Conservation (phyloP, 2,888 invertebrate genomes). For the Morpho achilles region DNA sequence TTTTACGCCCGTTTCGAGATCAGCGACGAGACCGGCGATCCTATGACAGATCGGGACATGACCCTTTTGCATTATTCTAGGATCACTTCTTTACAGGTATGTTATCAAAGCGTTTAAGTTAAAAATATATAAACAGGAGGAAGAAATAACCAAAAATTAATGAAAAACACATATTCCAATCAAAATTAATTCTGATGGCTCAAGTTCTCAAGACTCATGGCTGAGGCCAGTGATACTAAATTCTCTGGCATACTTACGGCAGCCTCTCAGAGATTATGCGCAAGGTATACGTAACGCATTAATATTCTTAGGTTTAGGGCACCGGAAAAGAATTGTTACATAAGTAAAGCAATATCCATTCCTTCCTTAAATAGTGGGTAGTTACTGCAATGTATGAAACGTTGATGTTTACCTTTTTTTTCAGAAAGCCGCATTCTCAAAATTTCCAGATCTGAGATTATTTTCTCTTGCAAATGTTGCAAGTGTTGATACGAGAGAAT, state of each 20-base stretch:
- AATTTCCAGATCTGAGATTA: slow-evolving; percentile 90
- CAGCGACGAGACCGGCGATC: slow-evolving; percentile 96
- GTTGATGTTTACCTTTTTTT: slow-evolving; percentile 24
- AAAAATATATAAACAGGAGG: background rate
- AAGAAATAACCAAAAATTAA: too few relatives aligned
- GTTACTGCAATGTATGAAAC: background rate
- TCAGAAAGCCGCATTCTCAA: slow-evolving; percentile 95
- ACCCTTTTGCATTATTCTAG: slow-evolving; percentile 95
- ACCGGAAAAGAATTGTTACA: too few relatives aligned
- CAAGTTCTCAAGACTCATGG: too few relatives aligned
- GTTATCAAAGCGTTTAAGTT: background rate
- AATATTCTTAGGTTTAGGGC: too few relatives aligned
- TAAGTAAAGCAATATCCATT: too few relatives aligned
- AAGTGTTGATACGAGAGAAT: slow-evolving; percentile 93
- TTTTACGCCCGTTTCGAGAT: slow-evolving; percentile 99
- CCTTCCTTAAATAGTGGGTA: too few relatives aligned
- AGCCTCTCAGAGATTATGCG: too few relatives aligned
- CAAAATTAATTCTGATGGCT: too few relatives aligned
- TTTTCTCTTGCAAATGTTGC: slow-evolving; percentile 97
- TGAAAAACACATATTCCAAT: too few relatives aligned
- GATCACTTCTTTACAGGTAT: slow-evolving; percentile 92
- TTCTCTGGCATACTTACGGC: too few relatives aligned
- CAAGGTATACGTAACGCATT: too few relatives aligned
- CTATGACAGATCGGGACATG: slow-evolving; percentile 95
- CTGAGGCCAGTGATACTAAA: too few relatives aligned